phyloP scores from a whole-genome alignment of 2,113 vertebrate species.

The Oriolus oriolus region DNA sequence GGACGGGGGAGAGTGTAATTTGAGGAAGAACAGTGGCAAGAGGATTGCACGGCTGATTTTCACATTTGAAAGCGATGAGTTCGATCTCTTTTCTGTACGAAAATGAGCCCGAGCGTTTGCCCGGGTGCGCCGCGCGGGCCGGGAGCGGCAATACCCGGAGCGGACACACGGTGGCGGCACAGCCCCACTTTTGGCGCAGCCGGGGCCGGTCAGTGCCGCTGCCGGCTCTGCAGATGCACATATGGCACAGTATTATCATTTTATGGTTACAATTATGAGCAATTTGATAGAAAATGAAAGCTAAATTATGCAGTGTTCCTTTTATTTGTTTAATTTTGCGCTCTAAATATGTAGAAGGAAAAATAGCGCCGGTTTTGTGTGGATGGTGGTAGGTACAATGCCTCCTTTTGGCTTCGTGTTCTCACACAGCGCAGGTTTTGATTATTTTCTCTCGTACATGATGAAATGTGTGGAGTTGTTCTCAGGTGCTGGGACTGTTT shows the following conservation, averaged over 20 bases:
- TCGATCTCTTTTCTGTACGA: not conserved
- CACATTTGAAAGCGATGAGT: not conserved
- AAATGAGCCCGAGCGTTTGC: not conserved
- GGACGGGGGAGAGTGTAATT: not conserved
- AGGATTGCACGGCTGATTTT: not conserved
- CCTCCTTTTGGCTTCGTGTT: not conserved
- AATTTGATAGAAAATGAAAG: slow-evolving; percentile 78
- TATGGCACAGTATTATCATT: slow-evolving; percentile 77
- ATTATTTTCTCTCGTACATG: slow-evolving; percentile 23
- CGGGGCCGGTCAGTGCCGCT: slow-evolving; percentile 63
- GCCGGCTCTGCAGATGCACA: slow-evolving; percentile 68
- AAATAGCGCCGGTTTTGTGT: slow-evolving; percentile 39
- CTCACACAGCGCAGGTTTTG: not conserved
- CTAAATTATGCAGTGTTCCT: slow-evolving; percentile 74
- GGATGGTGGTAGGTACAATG: not conserved
- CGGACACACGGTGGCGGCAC: slow-evolving; percentile 67
- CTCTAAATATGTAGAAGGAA: slow-evolving; percentile 67
- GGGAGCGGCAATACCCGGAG: not conserved
- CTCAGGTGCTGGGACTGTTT: slow-evolving; percentile 7
- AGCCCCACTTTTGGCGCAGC: slow-evolving; percentile 17
- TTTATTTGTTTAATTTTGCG: slow-evolving; percentile 80
- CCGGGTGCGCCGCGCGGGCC: too few species aligned
- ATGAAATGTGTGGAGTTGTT: not conserved
- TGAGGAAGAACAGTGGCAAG: not conserved
- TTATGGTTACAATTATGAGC: slow-evolving; percentile 81